Percentiles rank a stretch among this genome's conserved stretches.
Evolutionary conservation across 2,888 invertebrate genomes (phyloP).

Genomic region (Aporophyla lueneburgensis): DNA sequence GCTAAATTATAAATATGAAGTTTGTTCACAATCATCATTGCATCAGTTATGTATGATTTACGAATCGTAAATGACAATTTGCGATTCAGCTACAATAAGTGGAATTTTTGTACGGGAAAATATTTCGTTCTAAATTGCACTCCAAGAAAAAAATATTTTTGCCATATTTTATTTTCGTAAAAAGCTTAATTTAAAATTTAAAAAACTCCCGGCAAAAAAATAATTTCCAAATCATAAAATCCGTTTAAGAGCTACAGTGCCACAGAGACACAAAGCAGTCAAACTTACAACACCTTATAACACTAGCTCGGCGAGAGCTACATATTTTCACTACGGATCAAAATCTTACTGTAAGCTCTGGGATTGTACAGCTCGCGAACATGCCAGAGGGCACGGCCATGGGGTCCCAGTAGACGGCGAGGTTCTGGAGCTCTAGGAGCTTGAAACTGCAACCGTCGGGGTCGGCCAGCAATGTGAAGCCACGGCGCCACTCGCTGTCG

Average conservation of each 20-base stretch:
- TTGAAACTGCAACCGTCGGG: conserved; percentile 94
- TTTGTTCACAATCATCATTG: no score
- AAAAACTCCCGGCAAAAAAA: no score
- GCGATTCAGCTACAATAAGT: background rate
- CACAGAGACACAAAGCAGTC: no score
- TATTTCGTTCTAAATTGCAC: background rate
- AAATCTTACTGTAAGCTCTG: conserved; percentile 92
- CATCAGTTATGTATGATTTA: background rate
- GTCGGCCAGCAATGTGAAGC: conserved; percentile 92
- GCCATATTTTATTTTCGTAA: no score
- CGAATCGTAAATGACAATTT: no score
- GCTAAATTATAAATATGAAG: background rate
- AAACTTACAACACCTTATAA: no score
- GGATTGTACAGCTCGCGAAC: conserved; percentile 92
- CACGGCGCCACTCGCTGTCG: conserved; percentile 96
- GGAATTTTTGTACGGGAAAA: no score
- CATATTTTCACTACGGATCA: background rate
- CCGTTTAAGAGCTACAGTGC: no score
- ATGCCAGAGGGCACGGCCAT: conserved; percentile 90
- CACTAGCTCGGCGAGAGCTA: background rate
- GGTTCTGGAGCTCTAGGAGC: conserved; percentile 96
- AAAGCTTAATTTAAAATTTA: no score
- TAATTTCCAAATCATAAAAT: no score
- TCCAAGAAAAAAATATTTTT: background rate
- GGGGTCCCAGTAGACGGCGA: conserved; percentile 98